Evolutionary conservation across 2,113 vertebrate species (phyloP).

Genomic region (Poeciliopsis occidentalis): DNA sequence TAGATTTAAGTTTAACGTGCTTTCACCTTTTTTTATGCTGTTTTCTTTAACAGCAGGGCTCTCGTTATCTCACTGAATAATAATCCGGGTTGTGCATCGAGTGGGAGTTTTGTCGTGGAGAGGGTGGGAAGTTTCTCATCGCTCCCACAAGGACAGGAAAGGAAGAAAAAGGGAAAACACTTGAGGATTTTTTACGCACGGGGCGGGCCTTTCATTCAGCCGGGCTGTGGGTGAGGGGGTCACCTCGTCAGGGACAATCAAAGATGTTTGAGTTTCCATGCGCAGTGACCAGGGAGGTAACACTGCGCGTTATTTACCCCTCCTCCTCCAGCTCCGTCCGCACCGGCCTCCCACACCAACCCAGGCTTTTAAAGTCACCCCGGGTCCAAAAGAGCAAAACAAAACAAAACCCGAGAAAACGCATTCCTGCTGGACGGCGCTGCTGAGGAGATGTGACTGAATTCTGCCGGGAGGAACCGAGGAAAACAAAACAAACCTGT

Average conservation of each 20-base stretch:
- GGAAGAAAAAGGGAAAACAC: neutral
- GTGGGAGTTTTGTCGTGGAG: slow-evolving; percentile 46
- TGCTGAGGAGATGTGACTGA: slow-evolving; percentile 66
- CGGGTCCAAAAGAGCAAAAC: slow-evolving; percentile 4
- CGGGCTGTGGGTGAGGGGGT: slow-evolving; percentile 66
- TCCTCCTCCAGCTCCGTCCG: slow-evolving; percentile 70
- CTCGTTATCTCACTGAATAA: neutral
- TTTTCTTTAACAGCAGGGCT: neutral
- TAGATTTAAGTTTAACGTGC: neutral
- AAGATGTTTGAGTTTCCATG: slow-evolving; percentile 80
- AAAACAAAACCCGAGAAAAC: slow-evolving; percentile 5
- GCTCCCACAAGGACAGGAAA: slow-evolving; percentile 18
- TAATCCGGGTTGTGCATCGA: slow-evolving; percentile 4
- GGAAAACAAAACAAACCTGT: slow-evolving; percentile 33
- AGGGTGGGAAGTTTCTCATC: slow-evolving; percentile 32
- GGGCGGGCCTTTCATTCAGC: slow-evolving; percentile 76
- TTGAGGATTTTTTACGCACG: slow-evolving; percentile 50
- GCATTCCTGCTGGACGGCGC: neutral
- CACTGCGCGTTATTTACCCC: slow-evolving; percentile 50
- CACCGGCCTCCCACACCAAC: slow-evolving; percentile 37
- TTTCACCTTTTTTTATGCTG: neutral
- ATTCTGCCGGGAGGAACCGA: slow-evolving; percentile 36
- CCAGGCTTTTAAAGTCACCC: slow-evolving; percentile 42
- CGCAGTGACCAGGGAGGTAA: slow-evolving; percentile 75
- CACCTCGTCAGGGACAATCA: slow-evolving; percentile 70